A percentile compares a stretch with the other conserved stretches of the same genome.
phyloP scores from a whole-genome alignment of 2,888 invertebrate species.

The Agonopterix heracliana region DNA sequence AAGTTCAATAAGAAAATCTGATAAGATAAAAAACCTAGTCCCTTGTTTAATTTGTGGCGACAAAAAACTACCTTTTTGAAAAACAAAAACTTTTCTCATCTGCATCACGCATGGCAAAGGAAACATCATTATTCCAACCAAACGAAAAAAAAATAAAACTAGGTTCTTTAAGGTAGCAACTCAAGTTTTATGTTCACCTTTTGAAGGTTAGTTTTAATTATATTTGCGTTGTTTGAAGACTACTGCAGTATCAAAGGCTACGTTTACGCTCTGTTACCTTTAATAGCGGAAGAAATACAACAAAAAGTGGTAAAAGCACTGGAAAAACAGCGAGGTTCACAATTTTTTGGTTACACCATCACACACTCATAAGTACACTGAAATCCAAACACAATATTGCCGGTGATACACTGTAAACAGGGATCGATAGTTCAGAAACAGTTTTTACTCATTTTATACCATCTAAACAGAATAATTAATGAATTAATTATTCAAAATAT shows the following conservation, averaged over 20 bases:
- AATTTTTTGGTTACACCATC: slow-evolving; percentile 28
- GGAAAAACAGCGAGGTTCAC: slow-evolving; percentile 37
- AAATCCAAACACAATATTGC: slow-evolving; percentile 24
- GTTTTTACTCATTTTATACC: slow-evolving; percentile 16
- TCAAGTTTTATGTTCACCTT: neutral
- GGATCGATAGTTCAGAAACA: slow-evolving; percentile 17
- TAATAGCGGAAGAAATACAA: slow-evolving; percentile 44
- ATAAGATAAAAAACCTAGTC: slow-evolving; percentile 10
- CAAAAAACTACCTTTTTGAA: neutral
- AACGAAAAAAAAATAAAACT: neutral
- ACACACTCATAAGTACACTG: slow-evolving; percentile 26
- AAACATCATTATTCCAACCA: neutral
- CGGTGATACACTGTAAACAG: slow-evolving; percentile 17
- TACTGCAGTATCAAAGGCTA: slow-evolving; percentile 38
- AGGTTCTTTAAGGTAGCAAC: neutral
- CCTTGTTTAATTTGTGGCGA: neutral
- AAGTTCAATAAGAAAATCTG: neutral
- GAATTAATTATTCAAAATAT: slow-evolving; percentile 30
- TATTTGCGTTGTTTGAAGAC: slow-evolving; percentile 18
- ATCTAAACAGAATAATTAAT: slow-evolving; percentile 28
- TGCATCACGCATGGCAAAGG: neutral
- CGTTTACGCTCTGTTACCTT: slow-evolving; percentile 50
- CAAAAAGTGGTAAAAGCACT: slow-evolving; percentile 48
- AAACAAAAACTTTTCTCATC: neutral
- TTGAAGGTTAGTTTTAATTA: neutral